These are phyloP conservation scores for Gnathonemus echidnorhynchus DNA, from an alignment of 2,113 vertebrate species.

Conservation along the genomic window DNA sequence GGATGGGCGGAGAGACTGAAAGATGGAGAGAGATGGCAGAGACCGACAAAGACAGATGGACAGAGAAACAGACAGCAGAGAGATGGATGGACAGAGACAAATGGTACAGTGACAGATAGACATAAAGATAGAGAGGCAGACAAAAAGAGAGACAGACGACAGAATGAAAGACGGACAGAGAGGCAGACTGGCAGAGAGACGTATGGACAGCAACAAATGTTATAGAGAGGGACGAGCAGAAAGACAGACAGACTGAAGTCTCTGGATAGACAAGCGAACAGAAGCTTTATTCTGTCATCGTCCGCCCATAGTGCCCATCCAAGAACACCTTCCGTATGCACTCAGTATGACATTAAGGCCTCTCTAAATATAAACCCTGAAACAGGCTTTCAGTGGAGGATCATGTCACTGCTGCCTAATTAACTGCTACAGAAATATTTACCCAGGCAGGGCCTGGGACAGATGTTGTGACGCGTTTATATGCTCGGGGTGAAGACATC, in stretches of 20 bases:
- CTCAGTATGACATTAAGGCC: neutral
- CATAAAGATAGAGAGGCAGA: neutral
- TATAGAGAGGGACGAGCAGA: neutral
- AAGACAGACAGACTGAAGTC: neutral
- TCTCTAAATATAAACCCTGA: slow-evolving; percentile 17
- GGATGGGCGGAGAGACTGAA: neutral
- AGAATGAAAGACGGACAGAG: neutral
- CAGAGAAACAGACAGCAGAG: neutral
- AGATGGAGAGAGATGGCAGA: neutral
- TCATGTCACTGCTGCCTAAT: slow-evolving; percentile 55
- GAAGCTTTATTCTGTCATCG: neutral
- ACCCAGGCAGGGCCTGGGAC: slow-evolving; percentile 50
- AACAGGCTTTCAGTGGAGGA: slow-evolving; percentile 34
- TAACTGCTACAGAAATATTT: slow-evolving; percentile 69
- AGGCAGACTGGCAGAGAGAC: neutral
- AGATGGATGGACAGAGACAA: neutral
- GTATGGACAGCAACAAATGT: neutral
- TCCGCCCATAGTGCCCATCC: slow-evolving; percentile 22
- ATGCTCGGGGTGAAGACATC: slow-evolving; percentile 44
- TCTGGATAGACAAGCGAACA: neutral
- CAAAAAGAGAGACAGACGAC: neutral
- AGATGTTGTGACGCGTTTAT: slow-evolving; percentile 57
- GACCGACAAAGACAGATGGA: neutral
- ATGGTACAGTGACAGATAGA: neutral
- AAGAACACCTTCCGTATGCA: neutral